Evolutionary conservation across 2,888 invertebrate genomes (phyloP), one percentile per base, ranked within the genome.

Genomic region (Spicauda simplicius): DNA sequence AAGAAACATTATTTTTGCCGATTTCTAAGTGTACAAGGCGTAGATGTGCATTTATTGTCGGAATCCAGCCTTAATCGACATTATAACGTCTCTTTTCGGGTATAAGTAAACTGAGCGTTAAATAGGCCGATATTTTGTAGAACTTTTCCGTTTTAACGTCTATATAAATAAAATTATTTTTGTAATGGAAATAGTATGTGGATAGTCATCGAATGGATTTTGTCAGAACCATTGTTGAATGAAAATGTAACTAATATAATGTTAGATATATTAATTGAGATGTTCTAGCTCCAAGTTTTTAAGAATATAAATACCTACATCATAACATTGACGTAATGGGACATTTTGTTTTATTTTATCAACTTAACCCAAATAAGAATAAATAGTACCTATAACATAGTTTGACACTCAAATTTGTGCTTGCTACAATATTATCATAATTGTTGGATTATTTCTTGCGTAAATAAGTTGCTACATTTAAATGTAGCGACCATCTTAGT

Each of bases 241-340:
- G 70, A 62, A 68, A 73, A 72, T 75, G 73, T 75, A 77, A 73
- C 79, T 77, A 75, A 76, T 77, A 70, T 81, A 81, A 83, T 77
- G 81, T 85, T 88, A 88, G 84, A 85, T 81, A 84, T 83, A 82
- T 82, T 83, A 81, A 76, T 84, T 83, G 81, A 82, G 86, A 85
- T 86, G 86, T 91, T 91, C 91, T 91, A 91, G 86, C 90, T 90
- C 87, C 87, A 81, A 83, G 86, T 87, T 91, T 87, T 89, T 89
- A 91, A 88, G 84, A 85, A 85, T 79, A 82, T 82, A 79, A 87
- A 88, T 88, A 88, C 33, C 8, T 33, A 33, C 84, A 87, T 85
- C 81, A 86, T 77, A 78, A 83, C 83, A 86, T 86, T 86, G 81
- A 86, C 81, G 83, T 83, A 82, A 79, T 74, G 77, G 72, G 54